Evolutionary conservation across 2,113 vertebrate species (phyloP), one percentile per base, ranked within the genome.

Genomic region (Hippocampus mohnikei): DNA sequence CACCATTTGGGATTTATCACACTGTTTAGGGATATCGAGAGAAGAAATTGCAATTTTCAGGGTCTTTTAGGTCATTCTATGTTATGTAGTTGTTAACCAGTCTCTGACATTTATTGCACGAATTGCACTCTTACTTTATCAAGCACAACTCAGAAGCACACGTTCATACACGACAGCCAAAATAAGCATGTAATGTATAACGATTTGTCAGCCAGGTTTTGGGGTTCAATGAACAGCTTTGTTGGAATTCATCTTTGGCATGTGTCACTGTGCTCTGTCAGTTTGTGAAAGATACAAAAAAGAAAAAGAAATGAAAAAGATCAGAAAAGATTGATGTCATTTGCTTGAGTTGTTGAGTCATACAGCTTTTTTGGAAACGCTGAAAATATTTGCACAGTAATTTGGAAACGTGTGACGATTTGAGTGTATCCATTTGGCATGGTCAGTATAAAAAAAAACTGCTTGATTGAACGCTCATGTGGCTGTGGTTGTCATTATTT

Each of bases 71-170:
- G 9, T 50, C 27, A 48, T 59, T 76, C 76, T 58, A 37, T 77
- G 78, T 88, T 72, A 74, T 78, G 74, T 85, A 82, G 79, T 59
- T 11, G 72, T 81, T 79, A 71, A 80, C 75, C 76, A 69, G 59
- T 75, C 69, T 74, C 62, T 78, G 84, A 79, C 70, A 79, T 72
- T 73, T 84, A 84, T 79, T 78, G 78, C 83, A 82, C 76, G 55
- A 67, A 79, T 71, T 83, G 87, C 85, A 85, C 88, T 87, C 81
- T 85, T 84, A 55, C 80, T 81, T 83, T 52, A 70, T 84, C 68
- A 89, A 90, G 88, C 90, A 92, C 89, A 90, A 90, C 62, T 84
- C 70, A 73, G 73, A 90, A 88, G 88, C 88, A 91, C 88, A 90
- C 42, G 73, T 60, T 55, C 74, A 69, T 64, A 71, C 58, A 40